phyloP scores from a whole-genome alignment of 2,113 vertebrate species.

The Callocephalon fimbriatum region DNA sequence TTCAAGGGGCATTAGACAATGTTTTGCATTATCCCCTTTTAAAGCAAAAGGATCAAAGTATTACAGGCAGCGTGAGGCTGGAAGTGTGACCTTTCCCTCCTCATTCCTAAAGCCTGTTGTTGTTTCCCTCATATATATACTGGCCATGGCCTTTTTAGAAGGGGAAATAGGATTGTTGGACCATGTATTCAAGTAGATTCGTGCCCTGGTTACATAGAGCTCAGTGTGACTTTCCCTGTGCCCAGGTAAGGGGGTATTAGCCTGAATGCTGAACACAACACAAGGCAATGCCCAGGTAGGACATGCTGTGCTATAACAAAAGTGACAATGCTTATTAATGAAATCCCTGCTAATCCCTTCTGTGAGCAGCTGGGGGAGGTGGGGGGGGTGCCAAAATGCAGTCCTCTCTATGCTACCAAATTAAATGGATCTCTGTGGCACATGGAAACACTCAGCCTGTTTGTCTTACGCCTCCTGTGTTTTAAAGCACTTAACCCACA shows the following conservation, averaged over 20 bases:
- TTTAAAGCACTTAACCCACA: neutral
- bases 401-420: rapidly evolving
- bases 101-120: neutral
- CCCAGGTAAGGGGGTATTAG: neutral
- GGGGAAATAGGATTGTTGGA: neutral
- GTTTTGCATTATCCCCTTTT: neutral
- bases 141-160: neutral
- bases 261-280: neutral
- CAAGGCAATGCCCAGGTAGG: neutral
- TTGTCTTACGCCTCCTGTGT: neutral
- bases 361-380: neutral
- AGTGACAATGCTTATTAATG: neutral
- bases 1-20: neutral
- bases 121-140: neutral
- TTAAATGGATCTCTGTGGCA: neutral
- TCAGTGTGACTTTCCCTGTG: neutral
- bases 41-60: neutral
- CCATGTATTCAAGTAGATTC: neutral
- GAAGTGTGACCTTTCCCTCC: neutral
- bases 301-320: neutral
- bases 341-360: neutral
- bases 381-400: neutral
- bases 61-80: rapidly evolving
- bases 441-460: neutral
- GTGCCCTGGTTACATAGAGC: rapidly evolving